Conservation (phyloP, 2,888 invertebrate species). For the Melanchra persicariae region DNA sequence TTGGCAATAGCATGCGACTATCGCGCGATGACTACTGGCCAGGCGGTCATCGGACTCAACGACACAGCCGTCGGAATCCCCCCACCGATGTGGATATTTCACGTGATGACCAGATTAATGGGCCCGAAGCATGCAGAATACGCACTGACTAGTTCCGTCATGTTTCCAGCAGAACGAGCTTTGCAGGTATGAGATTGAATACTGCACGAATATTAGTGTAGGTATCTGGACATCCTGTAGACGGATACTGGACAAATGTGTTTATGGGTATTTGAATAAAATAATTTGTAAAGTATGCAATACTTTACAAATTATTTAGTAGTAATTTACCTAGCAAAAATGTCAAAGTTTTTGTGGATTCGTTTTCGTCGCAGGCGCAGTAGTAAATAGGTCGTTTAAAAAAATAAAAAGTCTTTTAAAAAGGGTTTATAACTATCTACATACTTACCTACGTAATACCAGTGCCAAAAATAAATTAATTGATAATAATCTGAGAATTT, state of each 20-base stretch:
- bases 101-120: constrained; percentile 87
- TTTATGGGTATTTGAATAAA: too few relatives aligned
- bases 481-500: too few relatives aligned
- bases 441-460: neutral
- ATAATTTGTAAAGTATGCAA: too few relatives aligned
- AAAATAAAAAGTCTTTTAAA: too few relatives aligned
- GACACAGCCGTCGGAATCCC: constrained; percentile 94
- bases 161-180: constrained; percentile 93
- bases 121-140: constrained; percentile 92
- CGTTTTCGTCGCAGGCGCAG: too few relatives aligned
- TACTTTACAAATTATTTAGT: too few relatives aligned
- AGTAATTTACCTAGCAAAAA: too few relatives aligned
- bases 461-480: too few relatives aligned
- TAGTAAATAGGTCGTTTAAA: too few relatives aligned
- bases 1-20: constrained; percentile 92
- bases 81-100: constrained; percentile 92
- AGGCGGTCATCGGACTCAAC: constrained; percentile 93
- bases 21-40: constrained; percentile 89
- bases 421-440: too few relatives aligned
- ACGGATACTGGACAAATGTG: neutral
- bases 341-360: too few relatives aligned
- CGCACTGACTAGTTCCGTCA: constrained; percentile 92
- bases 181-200: constrained; percentile 79
- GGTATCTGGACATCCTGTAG: neutral
- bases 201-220: neutral